Evolutionary conservation across 2,113 vertebrate genomes (phyloP).

Genomic region (Desmodus rotundus): DNA sequence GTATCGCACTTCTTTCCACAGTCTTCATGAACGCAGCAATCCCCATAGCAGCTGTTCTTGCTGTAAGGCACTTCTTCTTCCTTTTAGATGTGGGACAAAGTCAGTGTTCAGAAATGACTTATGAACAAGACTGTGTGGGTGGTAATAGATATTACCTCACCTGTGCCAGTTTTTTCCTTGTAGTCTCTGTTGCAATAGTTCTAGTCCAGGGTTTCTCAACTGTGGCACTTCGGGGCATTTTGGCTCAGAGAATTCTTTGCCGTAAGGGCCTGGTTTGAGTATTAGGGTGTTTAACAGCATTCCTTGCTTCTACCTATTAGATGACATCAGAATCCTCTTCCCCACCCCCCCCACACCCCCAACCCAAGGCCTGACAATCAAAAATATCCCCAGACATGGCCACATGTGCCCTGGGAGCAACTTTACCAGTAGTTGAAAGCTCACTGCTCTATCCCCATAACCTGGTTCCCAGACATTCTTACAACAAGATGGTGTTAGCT

Average conservation of each 20-base stretch:
- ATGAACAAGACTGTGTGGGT: not conserved
- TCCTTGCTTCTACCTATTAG: not conserved
- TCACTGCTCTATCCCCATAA: not conserved
- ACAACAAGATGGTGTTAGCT: not conserved
- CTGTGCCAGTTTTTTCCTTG: not conserved
- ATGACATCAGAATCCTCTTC: not conserved
- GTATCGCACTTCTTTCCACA: slow-evolving; percentile 77
- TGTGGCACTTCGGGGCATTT: not conserved
- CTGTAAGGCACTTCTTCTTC: slow-evolving; percentile 83
- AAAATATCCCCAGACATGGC: not conserved
- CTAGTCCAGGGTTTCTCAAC: not conserved
- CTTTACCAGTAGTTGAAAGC: not conserved
- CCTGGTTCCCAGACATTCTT: not conserved
- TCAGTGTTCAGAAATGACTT: not conserved
- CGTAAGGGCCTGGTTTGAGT: not conserved
- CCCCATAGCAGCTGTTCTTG: slow-evolving; percentile 96
- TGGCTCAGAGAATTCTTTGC: not conserved
- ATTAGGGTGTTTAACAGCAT: not conserved
- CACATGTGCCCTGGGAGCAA: not conserved
- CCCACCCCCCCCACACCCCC: too few relatives aligned
- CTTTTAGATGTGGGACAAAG: slow-evolving; percentile 14
- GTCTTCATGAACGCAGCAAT: slow-evolving; percentile 99
- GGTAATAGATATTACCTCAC: not conserved
- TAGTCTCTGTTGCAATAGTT: not conserved
- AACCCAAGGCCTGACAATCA: not conserved